phyloP scores from a whole-genome alignment of 2,888 invertebrate genomes.

The Pheosia tremula region DNA sequence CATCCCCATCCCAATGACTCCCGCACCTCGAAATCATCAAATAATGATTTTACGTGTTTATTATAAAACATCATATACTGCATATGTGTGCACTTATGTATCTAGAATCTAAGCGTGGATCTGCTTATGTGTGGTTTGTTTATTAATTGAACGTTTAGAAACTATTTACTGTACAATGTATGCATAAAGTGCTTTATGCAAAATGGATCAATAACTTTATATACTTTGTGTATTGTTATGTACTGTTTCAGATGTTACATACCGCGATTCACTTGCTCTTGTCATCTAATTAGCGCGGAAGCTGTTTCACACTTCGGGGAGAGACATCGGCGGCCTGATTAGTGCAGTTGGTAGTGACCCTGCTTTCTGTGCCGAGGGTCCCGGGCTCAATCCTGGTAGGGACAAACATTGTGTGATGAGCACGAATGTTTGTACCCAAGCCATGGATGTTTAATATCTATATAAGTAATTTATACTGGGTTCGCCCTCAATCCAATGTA shows the following conservation, averaged over 20 bases:
- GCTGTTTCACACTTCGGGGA: no score
- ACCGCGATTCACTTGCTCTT: not conserved
- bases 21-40: slow-evolving; percentile 80
- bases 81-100: slow-evolving; percentile 25
- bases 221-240: slow-evolving; percentile 11
- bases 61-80: slow-evolving; percentile 67
- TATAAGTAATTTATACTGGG: no score
- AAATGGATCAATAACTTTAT: slow-evolving; percentile 58
- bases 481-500: no score
- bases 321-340: no score
- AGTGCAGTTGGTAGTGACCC: no score
- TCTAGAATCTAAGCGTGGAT: slow-evolving; percentile 42
- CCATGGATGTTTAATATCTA: no score
- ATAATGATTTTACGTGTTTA: slow-evolving; percentile 82
- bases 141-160: slow-evolving; percentile 59
- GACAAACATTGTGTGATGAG: no score
- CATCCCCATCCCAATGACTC: slow-evolving; percentile 70
- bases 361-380: no score
- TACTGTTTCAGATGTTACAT: not conserved
- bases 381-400: no score
- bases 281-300: no score
- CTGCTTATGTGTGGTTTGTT: slow-evolving; percentile 41
- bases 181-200: slow-evolving; percentile 57
- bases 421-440: no score
- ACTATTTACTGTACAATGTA: slow-evolving; percentile 68